Percentiles rank a stretch among this genome's conserved stretches.
Conservation (phyloP, 2,113 vertebrate species). For the Blennius ocellaris region DNA sequence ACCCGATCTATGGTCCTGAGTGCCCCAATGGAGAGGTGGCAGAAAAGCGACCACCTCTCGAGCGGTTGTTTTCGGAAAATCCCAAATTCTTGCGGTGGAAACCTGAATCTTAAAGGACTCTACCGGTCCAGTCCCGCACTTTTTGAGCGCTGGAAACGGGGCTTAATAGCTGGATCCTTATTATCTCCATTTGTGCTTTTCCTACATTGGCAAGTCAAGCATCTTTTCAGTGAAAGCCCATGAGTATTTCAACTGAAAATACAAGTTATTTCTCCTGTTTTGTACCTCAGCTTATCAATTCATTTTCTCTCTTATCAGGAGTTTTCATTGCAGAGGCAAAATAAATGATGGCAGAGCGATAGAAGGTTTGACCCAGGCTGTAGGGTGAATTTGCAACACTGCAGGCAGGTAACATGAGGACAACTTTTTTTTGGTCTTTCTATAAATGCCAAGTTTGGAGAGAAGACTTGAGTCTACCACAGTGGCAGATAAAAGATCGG, state of each 20-base stretch:
- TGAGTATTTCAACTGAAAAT: neutral
- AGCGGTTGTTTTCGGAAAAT: too few species aligned
- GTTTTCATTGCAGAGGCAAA: conserved; percentile 6
- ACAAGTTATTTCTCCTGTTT: neutral
- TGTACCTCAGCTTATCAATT: neutral
- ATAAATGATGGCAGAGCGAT: neutral
- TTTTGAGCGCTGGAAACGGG: too few species aligned
- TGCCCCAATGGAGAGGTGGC: too few species aligned
- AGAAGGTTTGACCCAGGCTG: conserved; percentile 4
- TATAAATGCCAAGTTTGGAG: conserved; percentile 14
- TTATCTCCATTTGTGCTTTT: conserved; percentile 14
- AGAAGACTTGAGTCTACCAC: neutral
- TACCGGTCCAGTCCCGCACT: too few species aligned
- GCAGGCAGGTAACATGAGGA: neutral
- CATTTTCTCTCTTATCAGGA: neutral
- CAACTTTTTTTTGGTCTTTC: neutral
- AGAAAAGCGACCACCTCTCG: too few species aligned
- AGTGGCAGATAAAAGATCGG: neutral
- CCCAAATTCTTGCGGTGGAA: too few species aligned
- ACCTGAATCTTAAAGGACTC: too few species aligned
- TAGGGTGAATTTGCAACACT: neutral
- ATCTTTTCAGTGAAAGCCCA: neutral
- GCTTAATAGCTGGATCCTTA: conserved; percentile 7
- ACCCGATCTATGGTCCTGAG: too few species aligned
- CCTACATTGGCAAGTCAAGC: neutral